These are phyloP conservation scores for Channa striata DNA, from an alignment of 2,797 vertebrate species.

Conservation along the genomic window DNA sequence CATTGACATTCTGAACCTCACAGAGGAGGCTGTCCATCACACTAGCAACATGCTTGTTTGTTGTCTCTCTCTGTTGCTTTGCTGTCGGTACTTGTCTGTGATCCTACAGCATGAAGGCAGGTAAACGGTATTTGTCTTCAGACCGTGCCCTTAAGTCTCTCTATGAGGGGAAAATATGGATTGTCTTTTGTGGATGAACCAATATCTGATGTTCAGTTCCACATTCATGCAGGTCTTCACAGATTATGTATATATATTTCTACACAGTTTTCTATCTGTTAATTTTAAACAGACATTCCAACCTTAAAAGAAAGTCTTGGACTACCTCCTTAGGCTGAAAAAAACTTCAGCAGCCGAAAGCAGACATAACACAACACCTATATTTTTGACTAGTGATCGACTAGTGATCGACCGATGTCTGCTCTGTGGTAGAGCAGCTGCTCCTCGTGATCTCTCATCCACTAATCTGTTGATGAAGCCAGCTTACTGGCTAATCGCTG, in stretches of 20 bases:
- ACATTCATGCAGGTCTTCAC: background rate
- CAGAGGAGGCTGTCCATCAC: conserved; percentile 80
- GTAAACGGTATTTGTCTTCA: conserved; percentile 46
- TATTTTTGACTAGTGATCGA: too few species aligned
- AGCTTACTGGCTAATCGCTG: too few species aligned
- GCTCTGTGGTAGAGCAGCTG: too few species aligned
- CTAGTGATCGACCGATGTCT: too few species aligned
- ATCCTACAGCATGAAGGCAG: conserved; percentile 55
- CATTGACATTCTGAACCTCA: conserved; percentile 76
- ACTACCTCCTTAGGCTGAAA: too few species aligned
- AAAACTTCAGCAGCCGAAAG: too few species aligned
- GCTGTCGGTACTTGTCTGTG: conserved; percentile 64
- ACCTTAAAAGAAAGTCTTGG: too few species aligned
- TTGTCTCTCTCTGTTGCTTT: conserved; percentile 73
- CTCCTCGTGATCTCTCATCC: too few species aligned
- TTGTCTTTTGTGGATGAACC: conserved; percentile 23
- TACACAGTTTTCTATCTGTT: conserved; percentile 11
- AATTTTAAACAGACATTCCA: too few species aligned
- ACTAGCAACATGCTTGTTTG: conserved; percentile 76
- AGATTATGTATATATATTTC: conserved; percentile 9
- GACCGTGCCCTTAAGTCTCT: conserved; percentile 24
- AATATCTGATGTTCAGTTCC: conserved; percentile 21
- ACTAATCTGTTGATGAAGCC: too few species aligned
- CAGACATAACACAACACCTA: too few species aligned
- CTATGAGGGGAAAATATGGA: conserved; percentile 36